These are phyloP conservation scores for Colinus virginianus DNA, from an alignment of 2,113 vertebrate species.

Conservation along the genomic window DNA sequence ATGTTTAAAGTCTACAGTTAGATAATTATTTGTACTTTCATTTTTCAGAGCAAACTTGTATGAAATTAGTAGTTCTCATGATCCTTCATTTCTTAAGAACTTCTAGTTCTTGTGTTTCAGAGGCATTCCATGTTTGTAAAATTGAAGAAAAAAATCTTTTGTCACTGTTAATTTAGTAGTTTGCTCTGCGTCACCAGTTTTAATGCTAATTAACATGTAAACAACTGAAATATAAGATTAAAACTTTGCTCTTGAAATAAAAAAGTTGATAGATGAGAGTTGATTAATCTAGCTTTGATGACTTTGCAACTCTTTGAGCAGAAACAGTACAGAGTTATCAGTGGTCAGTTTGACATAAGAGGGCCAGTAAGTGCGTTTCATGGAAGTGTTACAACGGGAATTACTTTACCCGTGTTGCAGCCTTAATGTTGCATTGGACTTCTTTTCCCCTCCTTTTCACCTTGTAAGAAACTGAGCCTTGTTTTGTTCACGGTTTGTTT, in stretches of 20 bases:
- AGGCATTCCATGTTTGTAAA: accelerated
- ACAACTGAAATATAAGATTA: background rate
- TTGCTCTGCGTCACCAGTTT: background rate
- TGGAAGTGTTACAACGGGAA: background rate
- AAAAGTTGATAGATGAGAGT: background rate
- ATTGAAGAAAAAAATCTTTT: background rate
- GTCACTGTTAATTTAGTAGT: background rate
- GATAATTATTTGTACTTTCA: background rate
- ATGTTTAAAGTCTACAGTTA: background rate
- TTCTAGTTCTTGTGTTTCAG: background rate
- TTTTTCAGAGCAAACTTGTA: background rate
- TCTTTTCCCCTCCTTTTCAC: accelerated
- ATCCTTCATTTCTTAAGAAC: background rate
- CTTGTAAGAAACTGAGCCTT: background rate
- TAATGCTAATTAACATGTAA: background rate
- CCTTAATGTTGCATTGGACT: background rate
- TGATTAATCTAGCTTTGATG: background rate
- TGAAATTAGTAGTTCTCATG: background rate
- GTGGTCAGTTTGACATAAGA: background rate
- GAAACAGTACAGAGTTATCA: background rate
- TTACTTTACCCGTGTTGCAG: background rate
- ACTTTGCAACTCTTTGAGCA: background rate
- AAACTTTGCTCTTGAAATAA: background rate
- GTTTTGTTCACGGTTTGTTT: background rate
- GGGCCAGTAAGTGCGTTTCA: background rate